Evolutionary conservation across 2,797 vertebrate genomes (phyloP), one percentile per base, ranked within the genome.

Genomic region (Cetoscarus ocellatus): DNA sequence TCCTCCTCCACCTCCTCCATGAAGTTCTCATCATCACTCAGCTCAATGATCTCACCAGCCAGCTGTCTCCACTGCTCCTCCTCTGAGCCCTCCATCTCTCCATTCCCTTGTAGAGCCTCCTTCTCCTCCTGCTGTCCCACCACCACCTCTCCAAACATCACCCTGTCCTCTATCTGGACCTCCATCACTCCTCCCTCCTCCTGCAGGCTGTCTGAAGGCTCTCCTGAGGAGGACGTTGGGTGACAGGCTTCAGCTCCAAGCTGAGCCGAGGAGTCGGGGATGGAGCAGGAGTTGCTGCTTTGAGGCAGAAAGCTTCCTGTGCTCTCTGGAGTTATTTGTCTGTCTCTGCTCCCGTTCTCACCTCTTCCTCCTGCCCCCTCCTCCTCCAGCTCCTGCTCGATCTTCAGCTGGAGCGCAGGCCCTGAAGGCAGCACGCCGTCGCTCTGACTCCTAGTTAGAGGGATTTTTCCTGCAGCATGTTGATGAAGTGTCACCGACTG

Each of bases 1-100:
- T 96, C 94, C 0, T 98, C 97, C n/a, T 98, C 96, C 4, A 91
- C 94, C 49, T 97, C 97, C 77, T 97, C 98, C 48, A 97, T 95
- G 70, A 94, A 96, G 83, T 96, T 93, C n/a, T 97, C 97, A 1
- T 95, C 94, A 0, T 95, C 95, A 19, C 94, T 95, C 73, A 95
- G 87, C 82, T 95, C 93, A 0, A 95, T 95, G 73, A 95, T 90
- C 65, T 95, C 93, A 0, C 88, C 91, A 0, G 89, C 90, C 73
- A 94, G 80, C 43, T 75, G 89, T 2, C 86, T 81, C 94, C 94
- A 94, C 60, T 87, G 89, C 77, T 94, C 93, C 59, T 79, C 90
- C 67, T 86, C 86, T 0, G 86, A 15, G 8, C 74, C 77, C 9
- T 80, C 90, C 6, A 72, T 60, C 1, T 44, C 18, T 44, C 67